phyloP scores from a whole-genome alignment of 2,888 invertebrate genomes.

The Thymelicus lineola region DNA sequence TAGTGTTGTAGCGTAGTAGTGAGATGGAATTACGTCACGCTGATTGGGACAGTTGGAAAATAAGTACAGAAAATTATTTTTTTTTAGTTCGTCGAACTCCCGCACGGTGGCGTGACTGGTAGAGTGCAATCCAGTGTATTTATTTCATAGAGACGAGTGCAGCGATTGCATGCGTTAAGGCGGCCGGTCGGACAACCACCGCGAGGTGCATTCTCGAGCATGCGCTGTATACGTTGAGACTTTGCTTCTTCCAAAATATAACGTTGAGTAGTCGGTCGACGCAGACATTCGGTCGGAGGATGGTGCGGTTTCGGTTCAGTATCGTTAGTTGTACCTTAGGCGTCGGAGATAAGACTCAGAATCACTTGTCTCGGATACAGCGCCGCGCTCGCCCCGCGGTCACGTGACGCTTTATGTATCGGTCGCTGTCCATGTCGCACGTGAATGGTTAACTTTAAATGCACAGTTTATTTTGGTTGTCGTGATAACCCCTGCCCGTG shows the following conservation, averaged over 20 bases:
- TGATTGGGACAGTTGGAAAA: not conserved
- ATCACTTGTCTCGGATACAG: slow-evolving; percentile 48
- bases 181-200: slow-evolving; percentile 43
- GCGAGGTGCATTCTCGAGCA: slow-evolving; percentile 77
- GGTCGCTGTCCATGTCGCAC: slow-evolving; percentile 31
- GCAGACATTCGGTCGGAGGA: slow-evolving; percentile 82
- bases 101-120: not conserved
- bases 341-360: slow-evolving; percentile 26
- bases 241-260: slow-evolving; percentile 76
- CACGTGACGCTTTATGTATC: slow-evolving; percentile 49
- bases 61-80: not conserved
- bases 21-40: too few relatives aligned
- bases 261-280: slow-evolving; percentile 54
- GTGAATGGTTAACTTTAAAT: slow-evolving; percentile 33
- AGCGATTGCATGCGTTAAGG: slow-evolving; percentile 43
- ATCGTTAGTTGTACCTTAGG: slow-evolving; percentile 46
- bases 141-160: slow-evolving; percentile 10
- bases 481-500: slow-evolving; percentile 33
- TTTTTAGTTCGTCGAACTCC: not conserved
- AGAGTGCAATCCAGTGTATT: slow-evolving; percentile 46
- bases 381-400: slow-evolving; percentile 53
- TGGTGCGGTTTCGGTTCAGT: slow-evolving; percentile 69
- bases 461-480: slow-evolving; percentile 35
- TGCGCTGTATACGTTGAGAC: slow-evolving; percentile 82
- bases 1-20: not conserved